These are phyloP conservation scores for Laupala kohalensis DNA, from an alignment of 1,140 invertebrate species.

Conservation along the genomic window DNA sequence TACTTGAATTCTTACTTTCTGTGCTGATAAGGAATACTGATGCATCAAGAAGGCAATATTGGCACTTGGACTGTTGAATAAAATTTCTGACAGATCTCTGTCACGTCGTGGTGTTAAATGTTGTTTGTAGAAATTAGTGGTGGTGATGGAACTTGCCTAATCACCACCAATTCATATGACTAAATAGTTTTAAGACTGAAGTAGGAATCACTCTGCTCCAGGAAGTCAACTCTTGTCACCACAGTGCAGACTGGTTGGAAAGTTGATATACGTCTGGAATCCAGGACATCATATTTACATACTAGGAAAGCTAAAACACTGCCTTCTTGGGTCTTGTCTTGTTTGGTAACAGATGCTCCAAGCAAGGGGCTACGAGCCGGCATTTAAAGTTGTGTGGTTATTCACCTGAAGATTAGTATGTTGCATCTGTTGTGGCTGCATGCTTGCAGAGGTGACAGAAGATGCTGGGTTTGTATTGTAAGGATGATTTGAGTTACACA, in stretches of 20 bases:
- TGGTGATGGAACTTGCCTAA: neutral
- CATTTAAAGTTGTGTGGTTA: conserved; percentile 10
- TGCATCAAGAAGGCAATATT: conserved; percentile 12
- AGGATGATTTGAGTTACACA: conserved; percentile 78
- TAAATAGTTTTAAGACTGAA: neutral
- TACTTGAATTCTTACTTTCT: conserved; percentile 1
- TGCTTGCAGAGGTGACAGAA: neutral
- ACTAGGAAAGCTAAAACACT: neutral
- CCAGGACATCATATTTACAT: neutral
- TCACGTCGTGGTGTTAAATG: neutral
- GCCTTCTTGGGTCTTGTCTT: neutral
- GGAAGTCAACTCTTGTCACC: neutral
- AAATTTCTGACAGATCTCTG: neutral
- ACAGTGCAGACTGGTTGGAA: neutral
- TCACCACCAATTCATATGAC: neutral
- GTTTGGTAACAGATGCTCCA: neutral
- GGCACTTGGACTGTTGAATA: conserved; percentile 13
- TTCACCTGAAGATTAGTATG: conserved; percentile 10
- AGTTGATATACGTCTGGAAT: neutral
- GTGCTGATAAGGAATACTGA: neutral
- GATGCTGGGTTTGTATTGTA: conserved; percentile 3
- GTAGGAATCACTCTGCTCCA: neutral
- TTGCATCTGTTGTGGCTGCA: conserved; percentile 5
- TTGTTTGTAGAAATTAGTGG: neutral
- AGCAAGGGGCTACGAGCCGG: conserved; percentile 9